Percentiles rank a stretch among this genome's conserved stretches.
Conservation (phyloP, 2,113 vertebrate species). For the Grammomys surdaster region DNA sequence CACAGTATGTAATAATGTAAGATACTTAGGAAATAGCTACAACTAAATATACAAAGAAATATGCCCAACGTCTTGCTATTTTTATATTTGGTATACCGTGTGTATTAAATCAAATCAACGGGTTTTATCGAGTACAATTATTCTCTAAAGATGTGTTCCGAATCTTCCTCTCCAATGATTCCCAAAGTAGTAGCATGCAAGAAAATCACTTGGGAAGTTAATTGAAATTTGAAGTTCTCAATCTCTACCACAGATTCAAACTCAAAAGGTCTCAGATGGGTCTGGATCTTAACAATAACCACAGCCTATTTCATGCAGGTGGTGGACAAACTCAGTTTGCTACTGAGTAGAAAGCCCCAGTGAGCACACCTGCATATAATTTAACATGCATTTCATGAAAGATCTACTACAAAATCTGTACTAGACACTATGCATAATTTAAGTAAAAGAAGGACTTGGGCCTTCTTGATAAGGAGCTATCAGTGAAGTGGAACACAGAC, state of each 20-base stretch:
- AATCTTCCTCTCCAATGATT: slow-evolving; percentile 60
- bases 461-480: neutral
- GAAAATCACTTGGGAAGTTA: slow-evolving; percentile 49
- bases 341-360: neutral
- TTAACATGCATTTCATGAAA: neutral
- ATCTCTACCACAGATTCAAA: neutral
- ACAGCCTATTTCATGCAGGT: neutral
- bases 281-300: neutral
- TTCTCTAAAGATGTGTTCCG: neutral
- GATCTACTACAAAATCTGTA: neutral
- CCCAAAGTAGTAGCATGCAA: neutral
- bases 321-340: neutral
- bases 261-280: neutral
- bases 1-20: neutral
- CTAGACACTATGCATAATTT: neutral
- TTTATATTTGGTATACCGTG: neutral
- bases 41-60: neutral
- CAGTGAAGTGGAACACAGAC: neutral
- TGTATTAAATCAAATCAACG: neutral
- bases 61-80: neutral
- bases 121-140: neutral
- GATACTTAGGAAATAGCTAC: neutral
- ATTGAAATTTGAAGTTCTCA: slow-evolving; percentile 55
- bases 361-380: slow-evolving; percentile 26
- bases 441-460: neutral